Evolutionary conservation across 2,113 vertebrate species (phyloP).

Genomic region (Dendrocopos noguchii): DNA sequence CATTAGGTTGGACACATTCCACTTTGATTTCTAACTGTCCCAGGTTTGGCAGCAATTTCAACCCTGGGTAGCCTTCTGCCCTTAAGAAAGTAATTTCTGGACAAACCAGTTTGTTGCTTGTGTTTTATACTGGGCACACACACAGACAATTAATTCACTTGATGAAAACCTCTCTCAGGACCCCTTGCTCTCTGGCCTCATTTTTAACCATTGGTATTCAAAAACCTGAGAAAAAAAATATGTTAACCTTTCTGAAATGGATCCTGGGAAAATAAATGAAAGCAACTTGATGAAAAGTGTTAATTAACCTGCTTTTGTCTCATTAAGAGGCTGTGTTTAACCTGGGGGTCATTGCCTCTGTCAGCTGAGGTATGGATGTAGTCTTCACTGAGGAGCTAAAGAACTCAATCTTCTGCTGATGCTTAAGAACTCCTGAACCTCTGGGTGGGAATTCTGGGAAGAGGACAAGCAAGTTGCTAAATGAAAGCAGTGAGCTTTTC

Average conservation of each 20-base stretch:
- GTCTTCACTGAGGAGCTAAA: slow-evolving; percentile 27
- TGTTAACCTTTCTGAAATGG: slow-evolving; percentile 61
- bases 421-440: not conserved
- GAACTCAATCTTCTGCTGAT: not conserved
- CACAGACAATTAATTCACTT: not conserved
- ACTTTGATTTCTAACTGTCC: not conserved
- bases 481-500: not conserved
- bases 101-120: not conserved
- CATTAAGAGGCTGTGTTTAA: slow-evolving; percentile 55
- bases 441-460: not conserved
- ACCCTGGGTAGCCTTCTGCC: not conserved
- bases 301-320: slow-evolving; percentile 68
- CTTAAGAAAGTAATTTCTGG: not conserved
- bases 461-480: not conserved
- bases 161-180: not conserved
- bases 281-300: slow-evolving; percentile 47
- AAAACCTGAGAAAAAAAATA: slow-evolving; percentile 55
- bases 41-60: not conserved
- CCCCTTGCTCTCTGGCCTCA: not conserved
- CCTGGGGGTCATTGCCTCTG: slow-evolving; percentile 19
- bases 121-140: not conserved
- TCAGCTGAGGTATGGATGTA: slow-evolving; percentile 11
- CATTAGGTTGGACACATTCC: not conserved
- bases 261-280: slow-evolving; percentile 35
- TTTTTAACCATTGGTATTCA: not conserved